Conservation (phyloP, 2,888 invertebrate genomes). For the Brenthis daphne region DNA sequence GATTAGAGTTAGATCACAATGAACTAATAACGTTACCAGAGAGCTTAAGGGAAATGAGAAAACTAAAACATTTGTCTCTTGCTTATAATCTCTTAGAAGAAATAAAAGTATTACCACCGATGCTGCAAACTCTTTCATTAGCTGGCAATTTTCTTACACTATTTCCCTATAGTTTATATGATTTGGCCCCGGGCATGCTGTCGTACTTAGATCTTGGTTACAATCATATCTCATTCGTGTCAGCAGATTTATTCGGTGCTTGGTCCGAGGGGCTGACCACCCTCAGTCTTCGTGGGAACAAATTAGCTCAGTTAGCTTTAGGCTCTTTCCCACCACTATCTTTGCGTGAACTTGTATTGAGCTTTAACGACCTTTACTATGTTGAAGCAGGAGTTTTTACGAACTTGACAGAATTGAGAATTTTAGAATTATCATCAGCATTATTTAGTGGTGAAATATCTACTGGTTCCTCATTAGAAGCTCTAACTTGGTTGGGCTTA, state of each 20-base stretch:
- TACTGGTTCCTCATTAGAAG: constrained; percentile 83
- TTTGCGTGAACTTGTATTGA: constrained; percentile 91
- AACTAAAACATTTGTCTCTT: constrained; percentile 88
- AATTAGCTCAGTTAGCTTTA: constrained; percentile 84
- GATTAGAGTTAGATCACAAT: constrained; percentile 90
- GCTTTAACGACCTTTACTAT: constrained; percentile 91
- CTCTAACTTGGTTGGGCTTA: constrained; percentile 89
- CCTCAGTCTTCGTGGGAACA: constrained; percentile 89
- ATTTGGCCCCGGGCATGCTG: constrained; percentile 83
- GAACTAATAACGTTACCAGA: constrained; percentile 83
- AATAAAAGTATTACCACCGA: constrained; percentile 75
- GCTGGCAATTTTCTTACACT: constrained; percentile 87
- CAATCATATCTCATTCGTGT: constrained; percentile 87
- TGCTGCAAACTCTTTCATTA: constrained; percentile 86
- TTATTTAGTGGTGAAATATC: constrained; percentile 88
- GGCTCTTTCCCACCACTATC: constrained; percentile 86
- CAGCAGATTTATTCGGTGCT: constrained; percentile 84
- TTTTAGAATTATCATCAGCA: constrained; percentile 90
- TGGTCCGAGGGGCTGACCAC: constrained; percentile 89
- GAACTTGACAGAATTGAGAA: constrained; percentile 87
- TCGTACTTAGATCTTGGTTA: constrained; percentile 90
- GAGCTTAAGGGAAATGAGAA: constrained; percentile 82
- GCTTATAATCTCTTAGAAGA: constrained; percentile 87
- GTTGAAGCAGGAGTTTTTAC: constrained; percentile 87
- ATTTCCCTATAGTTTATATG: constrained; percentile 85